These are phyloP conservation scores for Nomada lathburiana DNA, from an alignment of 2,888 invertebrate genomes.

Conservation along the genomic window DNA sequence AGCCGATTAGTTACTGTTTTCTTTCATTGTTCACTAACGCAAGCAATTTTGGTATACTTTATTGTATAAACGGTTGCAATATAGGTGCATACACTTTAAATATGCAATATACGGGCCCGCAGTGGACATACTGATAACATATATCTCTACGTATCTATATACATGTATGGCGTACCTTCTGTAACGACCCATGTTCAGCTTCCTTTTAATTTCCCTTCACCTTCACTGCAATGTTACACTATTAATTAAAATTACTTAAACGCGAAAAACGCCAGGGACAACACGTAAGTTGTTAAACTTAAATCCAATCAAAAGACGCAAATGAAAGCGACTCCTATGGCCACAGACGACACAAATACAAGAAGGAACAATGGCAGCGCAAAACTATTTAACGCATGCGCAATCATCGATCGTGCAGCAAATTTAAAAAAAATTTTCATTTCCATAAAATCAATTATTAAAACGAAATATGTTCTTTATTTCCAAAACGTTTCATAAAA, in stretches of 20 bases:
- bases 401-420: neutral
- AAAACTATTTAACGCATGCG: constrained; percentile 42
- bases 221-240: neutral
- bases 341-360: constrained; percentile 38
- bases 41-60: neutral
- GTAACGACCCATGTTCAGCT: constrained; percentile 64
- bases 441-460: neutral
- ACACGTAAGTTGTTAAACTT: constrained; percentile 16
- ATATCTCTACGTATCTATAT: constrained; percentile 2
- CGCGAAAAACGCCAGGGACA: constrained; percentile 7
- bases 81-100: neutral
- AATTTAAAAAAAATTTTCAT: too few relatives aligned
- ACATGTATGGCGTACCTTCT: constrained; percentile 57
- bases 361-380: constrained; percentile 19
- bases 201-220: neutral
- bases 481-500: neutral
- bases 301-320: constrained; percentile 49
- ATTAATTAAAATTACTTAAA: constrained; percentile 7
- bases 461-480: neutral
- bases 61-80: neutral
- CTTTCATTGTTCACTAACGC: neutral
- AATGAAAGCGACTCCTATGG: constrained; percentile 48
- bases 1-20: neutral
- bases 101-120: neutral
- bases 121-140: constrained; percentile 21